Evolutionary conservation across 2,797 vertebrate species (phyloP), one percentile per base, ranked within the genome.

Genomic region (Helostoma temminkii): DNA sequence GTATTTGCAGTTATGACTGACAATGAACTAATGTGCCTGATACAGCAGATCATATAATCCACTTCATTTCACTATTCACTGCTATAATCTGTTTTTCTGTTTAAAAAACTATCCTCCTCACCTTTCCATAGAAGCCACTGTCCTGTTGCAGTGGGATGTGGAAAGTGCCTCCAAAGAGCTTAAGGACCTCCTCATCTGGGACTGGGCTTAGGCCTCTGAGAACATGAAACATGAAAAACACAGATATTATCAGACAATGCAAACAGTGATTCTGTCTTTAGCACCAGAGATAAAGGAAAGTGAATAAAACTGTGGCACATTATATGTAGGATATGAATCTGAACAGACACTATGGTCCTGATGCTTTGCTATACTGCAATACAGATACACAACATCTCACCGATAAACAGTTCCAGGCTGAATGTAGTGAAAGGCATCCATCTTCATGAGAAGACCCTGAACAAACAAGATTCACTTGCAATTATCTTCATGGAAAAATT

Each of bases 61-160:
- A 11, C 6, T 36, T 12, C 32, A 30, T 30, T 30, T 30, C 30
- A 30, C 26, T 26, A 26, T 3, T n/a, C n/a, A n/a, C n/a, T n/a
- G n/a, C n/a, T n/a, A n/a, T n/a, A n/a, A n/a, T n/a, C n/a, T n/a
- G n/a, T n/a, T n/a, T n/a, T n/a, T n/a, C n/a, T n/a, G n/a, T n/a
- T n/a, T 26, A 3, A 5, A 36, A 49, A 36, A 16, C 16, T 11
- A 7, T 25, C 6, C 25, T 30, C 24, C 77, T 87, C 50, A 95
- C 95, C 94, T 96, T 96, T 74, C 95, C 95, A 62, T 96, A 96
- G 89, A 96, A 96, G 49, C 95, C 95, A 58, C 95, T 96, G 88
- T 94, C 94, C 87, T 94, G 93, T 57, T 94, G 87, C 22, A 96
- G 90, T 3, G 95, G 95, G 56, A 96, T 75, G 41, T 96, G 95